These are phyloP conservation scores for Chamaea fasciata DNA, from an alignment of 2,113 vertebrate species.

Conservation along the genomic window DNA sequence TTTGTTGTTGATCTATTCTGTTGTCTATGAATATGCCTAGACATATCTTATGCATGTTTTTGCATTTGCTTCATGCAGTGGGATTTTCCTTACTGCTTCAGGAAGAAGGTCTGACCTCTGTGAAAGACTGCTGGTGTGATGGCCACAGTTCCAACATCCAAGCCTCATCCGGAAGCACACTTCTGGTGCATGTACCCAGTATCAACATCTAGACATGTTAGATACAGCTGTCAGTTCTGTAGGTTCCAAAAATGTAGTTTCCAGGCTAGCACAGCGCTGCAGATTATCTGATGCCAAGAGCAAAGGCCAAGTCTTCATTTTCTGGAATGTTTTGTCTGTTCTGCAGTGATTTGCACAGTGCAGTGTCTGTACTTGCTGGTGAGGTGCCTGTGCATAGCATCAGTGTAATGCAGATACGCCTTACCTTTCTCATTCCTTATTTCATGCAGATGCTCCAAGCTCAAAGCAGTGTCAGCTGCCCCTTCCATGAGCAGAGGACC, in stretches of 20 bases:
- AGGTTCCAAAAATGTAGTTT: not conserved
- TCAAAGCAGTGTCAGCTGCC: not conserved
- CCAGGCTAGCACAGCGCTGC: not conserved
- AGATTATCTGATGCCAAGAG: not conserved
- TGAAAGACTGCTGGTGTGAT: not conserved
- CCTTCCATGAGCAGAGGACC: not conserved
- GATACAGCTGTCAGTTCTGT: not conserved
- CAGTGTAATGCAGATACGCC: not conserved
- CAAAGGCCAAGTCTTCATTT: not conserved
- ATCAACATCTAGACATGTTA: not conserved
- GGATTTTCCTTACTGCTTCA: not conserved
- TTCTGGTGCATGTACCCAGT: not conserved
- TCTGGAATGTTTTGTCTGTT: not conserved
- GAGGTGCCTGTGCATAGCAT: not conserved
- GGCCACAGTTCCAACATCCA: not conserved
- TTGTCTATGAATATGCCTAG: not conserved
- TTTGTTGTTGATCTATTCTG: not conserved
- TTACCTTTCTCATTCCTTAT: not conserved
- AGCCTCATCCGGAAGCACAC: not conserved
- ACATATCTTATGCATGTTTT: not conserved
- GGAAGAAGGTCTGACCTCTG: not conserved
- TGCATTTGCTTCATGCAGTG: rapidly evolving
- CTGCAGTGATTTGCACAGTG: not conserved
- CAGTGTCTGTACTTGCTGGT: not conserved
- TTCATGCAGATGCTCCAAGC: not conserved